Conservation (phyloP, 2,113 vertebrate genomes). For the Aegypius monachus region DNA sequence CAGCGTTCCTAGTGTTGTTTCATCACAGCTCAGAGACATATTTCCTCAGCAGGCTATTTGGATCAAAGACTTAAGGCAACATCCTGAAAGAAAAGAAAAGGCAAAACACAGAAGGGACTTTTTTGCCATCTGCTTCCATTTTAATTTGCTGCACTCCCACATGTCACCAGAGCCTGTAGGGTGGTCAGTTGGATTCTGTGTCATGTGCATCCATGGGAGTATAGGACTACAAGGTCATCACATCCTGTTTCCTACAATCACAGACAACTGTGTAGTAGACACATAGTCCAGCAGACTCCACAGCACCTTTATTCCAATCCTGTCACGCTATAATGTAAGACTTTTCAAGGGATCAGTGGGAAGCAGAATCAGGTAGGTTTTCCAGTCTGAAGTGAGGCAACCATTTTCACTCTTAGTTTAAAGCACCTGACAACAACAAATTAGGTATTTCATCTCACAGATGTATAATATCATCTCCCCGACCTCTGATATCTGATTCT, state of each 20-base stretch:
- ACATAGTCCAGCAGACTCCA: not conserved
- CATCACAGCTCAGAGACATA: not conserved
- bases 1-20: not conserved
- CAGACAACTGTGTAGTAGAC: not conserved
- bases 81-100: constrained; percentile 18
- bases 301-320: not conserved
- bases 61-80: constrained; percentile 44
- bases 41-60: constrained; percentile 20
- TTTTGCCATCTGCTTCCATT: constrained; percentile 12
- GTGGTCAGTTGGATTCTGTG: not conserved
- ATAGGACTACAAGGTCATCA: not conserved
- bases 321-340: not conserved
- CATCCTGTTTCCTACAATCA: not conserved
- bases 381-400: not conserved
- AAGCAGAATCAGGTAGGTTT: not conserved
- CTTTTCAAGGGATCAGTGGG: not conserved
- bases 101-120: constrained; percentile 1
- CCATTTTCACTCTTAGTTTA: not conserved
- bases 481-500: not conserved
- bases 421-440: not conserved
- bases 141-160: not conserved
- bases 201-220: not conserved
- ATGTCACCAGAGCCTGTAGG: not conserved
- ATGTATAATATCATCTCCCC: not conserved
- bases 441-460: not conserved